Evolutionary conservation across 2,797 vertebrate species (phyloP), one percentile per base, ranked within the genome.

Genomic region (Sebastes hubbsi): DNA sequence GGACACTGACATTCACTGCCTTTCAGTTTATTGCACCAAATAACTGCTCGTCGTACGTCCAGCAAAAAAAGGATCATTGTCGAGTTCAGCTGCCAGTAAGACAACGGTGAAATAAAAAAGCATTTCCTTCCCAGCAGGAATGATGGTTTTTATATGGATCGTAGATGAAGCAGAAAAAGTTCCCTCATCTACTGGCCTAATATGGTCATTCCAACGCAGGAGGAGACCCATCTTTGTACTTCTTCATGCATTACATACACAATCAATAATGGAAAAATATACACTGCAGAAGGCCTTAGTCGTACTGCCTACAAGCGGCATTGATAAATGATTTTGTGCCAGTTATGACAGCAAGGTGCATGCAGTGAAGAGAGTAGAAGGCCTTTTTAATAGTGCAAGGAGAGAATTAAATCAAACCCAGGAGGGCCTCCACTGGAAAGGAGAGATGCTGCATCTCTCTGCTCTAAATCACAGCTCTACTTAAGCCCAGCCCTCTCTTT

Each of bases 271-370:
- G 89, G 89, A 90, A 93, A 92, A 94, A 93, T 91, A 94, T 93
- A 94, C 88, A 94, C 87, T 90, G 88, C 24, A 74, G 92, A 93
- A 89, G 90, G 88, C 94, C 89, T 92, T 82, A 86, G 93, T 89
- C 75, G 84, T 87, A 81, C 84, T 91, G 88, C 90, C 88, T 87
- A 84, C 91, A 83, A 91, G 87, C 91, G 75, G 92, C 93, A 92
- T 90, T 95, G 94, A 95, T 95, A 94, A 96, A 95, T 96, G 93
- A 95, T 95, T 96, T 96, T 95, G 95, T 95, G 94, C 94, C 95
- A 95, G 93, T 94, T 95, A 94, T 95, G 95, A 95, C 94, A 95
- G 95, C 93, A 91, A 95, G 92, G 94, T 95, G 95, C 92, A 91
- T 81, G 80, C 88, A 84, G 92, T 92, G 94, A 94, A 92, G 93